A percentile compares a stretch with the other conserved stretches of the same genome.
Conservation (phyloP, 2,797 vertebrate genomes). For the Lepus oiostolus region DNA sequence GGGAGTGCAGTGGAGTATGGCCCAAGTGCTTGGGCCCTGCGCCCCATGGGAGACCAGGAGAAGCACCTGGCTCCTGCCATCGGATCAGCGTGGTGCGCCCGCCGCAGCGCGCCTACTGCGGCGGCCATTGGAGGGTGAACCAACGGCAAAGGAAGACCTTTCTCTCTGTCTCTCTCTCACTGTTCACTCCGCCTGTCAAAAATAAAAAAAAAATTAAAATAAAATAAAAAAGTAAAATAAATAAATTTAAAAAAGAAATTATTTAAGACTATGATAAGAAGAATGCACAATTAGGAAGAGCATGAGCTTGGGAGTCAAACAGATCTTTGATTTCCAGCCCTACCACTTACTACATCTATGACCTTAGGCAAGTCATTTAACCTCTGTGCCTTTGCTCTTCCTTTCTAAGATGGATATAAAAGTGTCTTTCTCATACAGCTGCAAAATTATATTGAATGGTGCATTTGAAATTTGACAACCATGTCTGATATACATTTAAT, state of each 20-base stretch:
- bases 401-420: conserved; percentile 14
- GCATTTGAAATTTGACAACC: not conserved
- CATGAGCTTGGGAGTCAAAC: not conserved
- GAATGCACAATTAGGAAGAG: not conserved
- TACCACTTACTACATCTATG: not conserved
- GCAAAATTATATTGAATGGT: not conserved
- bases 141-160: too few relatives aligned
- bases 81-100: too few relatives aligned
- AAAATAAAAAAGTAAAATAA: too few relatives aligned
- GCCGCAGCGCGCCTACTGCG: too few relatives aligned
- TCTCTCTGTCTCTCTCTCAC: too few relatives aligned
- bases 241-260: not conserved
- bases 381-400: not conserved
- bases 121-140: too few relatives aligned
- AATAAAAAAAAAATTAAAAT: too few relatives aligned
- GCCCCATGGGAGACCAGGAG: too few relatives aligned
- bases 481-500: not conserved
- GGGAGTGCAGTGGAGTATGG: too few relatives aligned
- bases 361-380: conserved; percentile 2
- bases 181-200: too few relatives aligned
- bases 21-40: too few relatives aligned
- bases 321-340: not conserved
- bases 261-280: not conserved
- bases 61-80: too few relatives aligned
- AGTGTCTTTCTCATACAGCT: not conserved